Evolutionary conservation across 2,113 vertebrate species (phyloP).

Genomic region (Nothobranchius furzeri): DNA sequence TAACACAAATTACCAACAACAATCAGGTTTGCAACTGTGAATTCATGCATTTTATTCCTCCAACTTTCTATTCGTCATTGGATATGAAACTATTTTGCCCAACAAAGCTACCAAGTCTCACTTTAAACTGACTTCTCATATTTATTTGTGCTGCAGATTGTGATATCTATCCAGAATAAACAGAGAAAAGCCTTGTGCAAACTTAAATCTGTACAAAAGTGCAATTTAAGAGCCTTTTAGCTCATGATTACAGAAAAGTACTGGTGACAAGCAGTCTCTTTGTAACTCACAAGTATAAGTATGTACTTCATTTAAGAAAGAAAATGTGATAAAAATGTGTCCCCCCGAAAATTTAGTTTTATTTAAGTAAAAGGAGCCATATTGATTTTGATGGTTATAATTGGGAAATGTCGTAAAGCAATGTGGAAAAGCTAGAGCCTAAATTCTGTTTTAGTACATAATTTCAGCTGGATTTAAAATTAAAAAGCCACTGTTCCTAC

Average conservation of each 20-base stretch:
- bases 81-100: not conserved
- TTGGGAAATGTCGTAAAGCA: conserved; percentile 33
- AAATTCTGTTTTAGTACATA: conserved; percentile 35
- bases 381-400: conserved; percentile 39
- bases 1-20: too few relatives aligned
- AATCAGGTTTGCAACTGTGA: too few relatives aligned
- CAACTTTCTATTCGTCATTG: not conserved
- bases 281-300: conserved; percentile 73
- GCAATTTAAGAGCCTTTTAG: conserved; percentile 80
- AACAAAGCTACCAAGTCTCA: not conserved
- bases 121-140: not conserved
- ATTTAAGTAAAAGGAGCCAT: conserved; percentile 58
- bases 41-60: too few relatives aligned
- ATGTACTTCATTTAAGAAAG: conserved; percentile 56
- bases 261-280: conserved; percentile 71
- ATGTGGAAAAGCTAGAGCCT: conserved; percentile 37
- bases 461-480: not conserved
- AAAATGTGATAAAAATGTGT: conserved; percentile 65
- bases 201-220: conserved; percentile 48
- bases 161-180: not conserved
- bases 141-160: not conserved
- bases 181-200: not conserved
- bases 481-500: conserved; percentile 22
- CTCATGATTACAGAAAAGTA: conserved; percentile 77
- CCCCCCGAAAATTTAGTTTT: conserved; percentile 55